A percentile compares a stretch with the other conserved stretches of the same genome.
These are phyloP conservation scores for Molanna angustata DNA, from an alignment of 2,888 invertebrate genomes.

Conservation along the genomic window DNA sequence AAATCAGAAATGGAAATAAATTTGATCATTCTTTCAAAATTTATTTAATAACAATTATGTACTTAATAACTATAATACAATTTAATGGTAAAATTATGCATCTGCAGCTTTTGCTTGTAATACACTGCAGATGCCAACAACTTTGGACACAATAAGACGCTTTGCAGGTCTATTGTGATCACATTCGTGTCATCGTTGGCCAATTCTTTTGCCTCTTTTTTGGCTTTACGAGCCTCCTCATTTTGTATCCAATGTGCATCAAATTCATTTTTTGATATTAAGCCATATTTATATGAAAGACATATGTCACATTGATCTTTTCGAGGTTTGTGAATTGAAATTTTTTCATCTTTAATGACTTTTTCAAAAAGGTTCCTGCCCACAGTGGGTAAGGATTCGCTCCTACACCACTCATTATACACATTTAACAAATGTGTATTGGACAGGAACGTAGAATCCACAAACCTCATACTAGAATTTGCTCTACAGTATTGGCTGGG, in stretches of 20 bases:
- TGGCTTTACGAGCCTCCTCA: neutral
- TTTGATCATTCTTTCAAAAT: too few relatives aligned
- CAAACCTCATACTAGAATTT: conserved; percentile 1
- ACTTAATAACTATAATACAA: too few relatives aligned
- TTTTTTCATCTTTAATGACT: neutral
- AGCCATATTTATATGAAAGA: neutral
- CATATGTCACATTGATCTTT: neutral
- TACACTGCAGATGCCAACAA: neutral
- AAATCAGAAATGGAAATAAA: too few relatives aligned
- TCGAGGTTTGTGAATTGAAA: neutral
- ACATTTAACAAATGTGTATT: neutral
- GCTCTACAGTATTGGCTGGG: neutral
- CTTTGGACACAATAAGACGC: neutral
- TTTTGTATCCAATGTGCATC: neutral
- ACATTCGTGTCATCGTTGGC: neutral
- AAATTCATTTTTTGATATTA: neutral
- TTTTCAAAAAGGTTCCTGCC: neutral
- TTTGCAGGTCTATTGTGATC: neutral
- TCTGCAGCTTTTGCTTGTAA: neutral
- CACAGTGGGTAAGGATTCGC: neutral
- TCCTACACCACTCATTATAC: neutral
- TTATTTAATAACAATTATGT: too few relatives aligned
- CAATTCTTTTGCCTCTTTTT: neutral
- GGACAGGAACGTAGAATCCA: conserved; percentile 4
- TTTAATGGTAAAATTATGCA: too few relatives aligned